A percentile compares a stretch with the other conserved stretches of the same genome.
phyloP scores from a whole-genome alignment of 2,797 vertebrate species.

The Myotis myotis region DNA sequence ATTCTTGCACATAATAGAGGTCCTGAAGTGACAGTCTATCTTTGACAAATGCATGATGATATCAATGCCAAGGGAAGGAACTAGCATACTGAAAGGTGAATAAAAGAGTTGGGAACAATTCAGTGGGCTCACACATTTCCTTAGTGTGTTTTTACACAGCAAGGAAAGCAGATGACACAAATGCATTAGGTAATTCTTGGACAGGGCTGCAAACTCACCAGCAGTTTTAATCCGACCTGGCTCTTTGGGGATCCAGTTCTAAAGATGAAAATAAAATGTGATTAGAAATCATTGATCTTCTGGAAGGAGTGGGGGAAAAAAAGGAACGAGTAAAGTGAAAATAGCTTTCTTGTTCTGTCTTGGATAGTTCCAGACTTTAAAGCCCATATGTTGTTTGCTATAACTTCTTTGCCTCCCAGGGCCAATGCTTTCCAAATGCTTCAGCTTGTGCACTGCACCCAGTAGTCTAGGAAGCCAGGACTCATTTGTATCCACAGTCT shows the following conservation, averaged over 20 bases:
- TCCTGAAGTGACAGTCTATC: slow-evolving; percentile 86
- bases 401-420: slow-evolving; percentile 78
- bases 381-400: slow-evolving; percentile 81
- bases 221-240: slow-evolving; percentile 69
- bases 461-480: slow-evolving; percentile 68
- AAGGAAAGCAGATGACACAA: slow-evolving; percentile 82
- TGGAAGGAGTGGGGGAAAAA: not conserved
- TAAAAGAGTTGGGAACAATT: slow-evolving; percentile 85
- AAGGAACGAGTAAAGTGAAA: slow-evolving; percentile 70
- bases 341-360: slow-evolving; percentile 78
- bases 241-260: slow-evolving; percentile 61
- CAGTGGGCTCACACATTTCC: slow-evolving; percentile 85
- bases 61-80: slow-evolving; percentile 88
- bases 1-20: slow-evolving; percentile 88
- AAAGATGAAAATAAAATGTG: slow-evolving; percentile 73
- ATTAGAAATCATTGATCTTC: slow-evolving; percentile 74
- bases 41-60: slow-evolving; percentile 87
- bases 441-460: slow-evolving; percentile 67
- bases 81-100: slow-evolving; percentile 86
- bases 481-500: slow-evolving; percentile 77
- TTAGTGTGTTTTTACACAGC: slow-evolving; percentile 84
- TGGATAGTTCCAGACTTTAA: slow-evolving; percentile 81
- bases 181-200: slow-evolving; percentile 79
- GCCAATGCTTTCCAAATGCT: slow-evolving; percentile 76
- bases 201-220: slow-evolving; percentile 62